Evolutionary conservation across 2,113 vertebrate species (phyloP), one percentile per base, ranked within the genome.

Genomic region (Pongo abelii): DNA sequence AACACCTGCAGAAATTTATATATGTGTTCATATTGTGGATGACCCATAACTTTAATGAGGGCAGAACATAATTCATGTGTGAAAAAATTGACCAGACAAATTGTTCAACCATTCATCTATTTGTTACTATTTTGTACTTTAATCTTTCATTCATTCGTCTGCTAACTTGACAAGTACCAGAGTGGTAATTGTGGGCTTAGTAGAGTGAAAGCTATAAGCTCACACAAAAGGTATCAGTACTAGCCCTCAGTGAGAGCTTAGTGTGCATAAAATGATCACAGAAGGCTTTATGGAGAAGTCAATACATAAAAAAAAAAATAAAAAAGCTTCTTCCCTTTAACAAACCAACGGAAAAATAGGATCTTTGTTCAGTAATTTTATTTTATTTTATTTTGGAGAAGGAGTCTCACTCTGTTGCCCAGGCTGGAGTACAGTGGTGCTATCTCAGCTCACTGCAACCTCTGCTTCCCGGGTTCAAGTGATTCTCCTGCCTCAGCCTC

Each of bases 121-220:
- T 92, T 96, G 32, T 75, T 81, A 74, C 69, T 97, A 27, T 77
- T 89, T 92, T 55, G 32, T 67, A 69, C 81, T 88, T 92, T 92
- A 3, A 46, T 74, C 74, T 91, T 67, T 57, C 20, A 25, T 50
- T 93, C 72, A 81, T 43, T 86, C 20, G 1, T 59, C 61, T 61
- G 22, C 14, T 95, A 17, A 32, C 30, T 67, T 74, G 81, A 80
- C 9, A 79, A 84, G 69, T 46, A 20, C n/a, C 20, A 22, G 91
- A 50, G 23, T 32, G 23, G 17, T 48, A 48, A 48, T 0, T 48
- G 25, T 61, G 40, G 64, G 27, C 40, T 32, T 18, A 35, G 38
- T 13, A 17, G 52, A 87, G 57, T 32, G 52, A 80, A 52, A 46
- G 43, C 69, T 61, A 6, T 38, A 50, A 59, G 16, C 5, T 17